A percentile compares a stretch with the other conserved stretches of the same genome.
phyloP scores from a whole-genome alignment of 53 echinoderm and acorn worm genomes.

The Luidia sarsii region DNA sequence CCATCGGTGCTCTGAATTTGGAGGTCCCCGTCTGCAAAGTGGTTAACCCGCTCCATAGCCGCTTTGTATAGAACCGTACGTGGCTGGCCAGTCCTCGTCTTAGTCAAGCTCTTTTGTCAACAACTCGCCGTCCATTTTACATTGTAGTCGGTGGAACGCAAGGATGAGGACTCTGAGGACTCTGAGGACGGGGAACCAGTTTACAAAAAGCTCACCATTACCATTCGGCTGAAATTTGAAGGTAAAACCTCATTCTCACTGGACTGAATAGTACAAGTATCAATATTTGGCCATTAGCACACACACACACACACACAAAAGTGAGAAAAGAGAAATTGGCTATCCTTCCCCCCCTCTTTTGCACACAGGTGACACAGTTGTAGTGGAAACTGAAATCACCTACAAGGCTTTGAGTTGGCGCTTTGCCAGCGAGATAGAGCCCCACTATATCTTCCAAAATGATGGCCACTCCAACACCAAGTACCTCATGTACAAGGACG shows the following conservation, averaged over 20 bases:
- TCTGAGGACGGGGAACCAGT: constrained; percentile 3
- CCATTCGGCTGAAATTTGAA: not conserved
- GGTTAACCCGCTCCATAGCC: no score
- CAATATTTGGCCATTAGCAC: no score
- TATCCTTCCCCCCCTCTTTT: not conserved
- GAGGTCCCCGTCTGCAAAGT: no score
- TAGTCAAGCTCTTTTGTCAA: no score
- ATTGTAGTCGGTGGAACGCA: constrained; percentile 3
- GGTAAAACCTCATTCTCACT: no score
- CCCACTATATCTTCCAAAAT: constrained; percentile 3
- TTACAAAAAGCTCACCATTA: not conserved
- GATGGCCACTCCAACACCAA: not conserved
- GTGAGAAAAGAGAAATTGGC: not conserved
- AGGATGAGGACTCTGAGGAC: not conserved
- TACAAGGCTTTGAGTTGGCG: not conserved
- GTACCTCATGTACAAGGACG: not conserved
- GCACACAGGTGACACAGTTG: not conserved
- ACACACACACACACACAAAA: no score
- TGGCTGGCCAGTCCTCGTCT: no score
- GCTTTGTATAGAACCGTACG: no score
- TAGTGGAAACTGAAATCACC: not conserved
- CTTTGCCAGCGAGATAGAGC: not conserved
- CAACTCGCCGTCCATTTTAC: no score
- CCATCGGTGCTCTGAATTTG: no score
- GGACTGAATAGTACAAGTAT: no score